phyloP scores from a whole-genome alignment of 2,113 vertebrate species.

The Nesoenas mayeri region DNA sequence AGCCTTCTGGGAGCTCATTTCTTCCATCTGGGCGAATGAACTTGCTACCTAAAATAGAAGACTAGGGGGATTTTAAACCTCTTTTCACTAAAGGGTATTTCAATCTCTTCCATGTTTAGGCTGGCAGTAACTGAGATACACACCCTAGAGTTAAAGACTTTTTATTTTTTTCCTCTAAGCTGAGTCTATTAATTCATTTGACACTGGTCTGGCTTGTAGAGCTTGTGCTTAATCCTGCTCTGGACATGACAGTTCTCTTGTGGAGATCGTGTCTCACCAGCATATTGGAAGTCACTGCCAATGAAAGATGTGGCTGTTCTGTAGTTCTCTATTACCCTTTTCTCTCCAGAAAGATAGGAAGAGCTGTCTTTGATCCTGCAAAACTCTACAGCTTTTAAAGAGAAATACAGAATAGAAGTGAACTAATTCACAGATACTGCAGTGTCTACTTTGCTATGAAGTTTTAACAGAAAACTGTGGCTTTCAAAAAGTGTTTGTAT shows the following conservation, averaged over 20 bases:
- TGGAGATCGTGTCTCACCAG: background rate
- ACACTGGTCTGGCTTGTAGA: background rate
- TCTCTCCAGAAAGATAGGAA: background rate
- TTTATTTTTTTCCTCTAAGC: background rate
- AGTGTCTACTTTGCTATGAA: background rate
- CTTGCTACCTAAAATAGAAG: slow-evolving; percentile 2
- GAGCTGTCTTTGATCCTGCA: background rate
- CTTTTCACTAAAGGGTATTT: background rate
- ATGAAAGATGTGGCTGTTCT: background rate
- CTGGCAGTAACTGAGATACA: background rate
- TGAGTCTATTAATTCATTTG: background rate
- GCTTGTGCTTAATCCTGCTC: background rate
- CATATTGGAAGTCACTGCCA: background rate
- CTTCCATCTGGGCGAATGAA: background rate
- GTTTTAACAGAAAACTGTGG: background rate
- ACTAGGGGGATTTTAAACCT: background rate
- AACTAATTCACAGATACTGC: background rate
- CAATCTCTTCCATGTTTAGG: background rate
- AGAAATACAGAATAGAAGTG: background rate
- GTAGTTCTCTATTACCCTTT: background rate
- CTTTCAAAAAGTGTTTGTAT: slow-evolving; percentile 5
- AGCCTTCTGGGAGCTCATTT: background rate
- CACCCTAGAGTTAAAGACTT: background rate
- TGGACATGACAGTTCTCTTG: background rate
- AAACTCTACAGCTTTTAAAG: background rate